Evolutionary conservation across 2,888 invertebrate species (phyloP).

Genomic region (Malthinus flaveolus): DNA sequence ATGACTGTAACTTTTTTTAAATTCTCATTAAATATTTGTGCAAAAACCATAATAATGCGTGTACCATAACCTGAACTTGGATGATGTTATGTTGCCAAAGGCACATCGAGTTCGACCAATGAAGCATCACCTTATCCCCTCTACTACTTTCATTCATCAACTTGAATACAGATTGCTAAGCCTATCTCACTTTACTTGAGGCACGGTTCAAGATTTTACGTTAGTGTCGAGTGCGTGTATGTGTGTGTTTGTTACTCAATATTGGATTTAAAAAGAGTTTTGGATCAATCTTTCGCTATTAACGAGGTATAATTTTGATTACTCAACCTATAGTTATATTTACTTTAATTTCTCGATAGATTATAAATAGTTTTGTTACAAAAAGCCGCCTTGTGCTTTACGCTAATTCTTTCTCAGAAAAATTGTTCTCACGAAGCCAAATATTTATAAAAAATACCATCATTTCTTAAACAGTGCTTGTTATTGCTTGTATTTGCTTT

Average conservation of each 20-base stretch:
- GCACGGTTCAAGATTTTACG: slow-evolving; percentile 38
- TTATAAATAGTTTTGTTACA: too few relatives aligned
- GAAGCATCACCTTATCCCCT: slow-evolving; percentile 20
- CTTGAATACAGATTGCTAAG: slow-evolving; percentile 42
- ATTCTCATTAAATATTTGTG: slow-evolving; percentile 5
- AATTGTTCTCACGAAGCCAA: too few relatives aligned
- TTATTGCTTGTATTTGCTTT: too few relatives aligned
- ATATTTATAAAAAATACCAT: too few relatives aligned
- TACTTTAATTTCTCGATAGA: too few relatives aligned
- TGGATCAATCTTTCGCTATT: background rate
- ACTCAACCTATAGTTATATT: too few relatives aligned
- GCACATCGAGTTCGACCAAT: slow-evolving; percentile 30
- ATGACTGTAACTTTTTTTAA: background rate
- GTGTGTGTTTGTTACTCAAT: slow-evolving; percentile 18
- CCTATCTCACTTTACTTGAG: slow-evolving; percentile 44
- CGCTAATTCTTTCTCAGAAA: too few relatives aligned
- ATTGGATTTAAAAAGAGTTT: slow-evolving; percentile 13
- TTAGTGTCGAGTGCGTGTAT: slow-evolving; percentile 41
- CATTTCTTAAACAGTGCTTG: too few relatives aligned
- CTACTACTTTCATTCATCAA: slow-evolving; percentile 44
- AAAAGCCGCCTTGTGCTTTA: too few relatives aligned
- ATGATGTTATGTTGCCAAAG: slow-evolving; percentile 24
- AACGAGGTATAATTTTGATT: slow-evolving; percentile 1
- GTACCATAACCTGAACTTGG: slow-evolving; percentile 3
- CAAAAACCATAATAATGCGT: slow-evolving; percentile 6